Evolutionary conservation across 2,888 invertebrate genomes (phyloP).

Genomic region (Chouioia cunea): DNA sequence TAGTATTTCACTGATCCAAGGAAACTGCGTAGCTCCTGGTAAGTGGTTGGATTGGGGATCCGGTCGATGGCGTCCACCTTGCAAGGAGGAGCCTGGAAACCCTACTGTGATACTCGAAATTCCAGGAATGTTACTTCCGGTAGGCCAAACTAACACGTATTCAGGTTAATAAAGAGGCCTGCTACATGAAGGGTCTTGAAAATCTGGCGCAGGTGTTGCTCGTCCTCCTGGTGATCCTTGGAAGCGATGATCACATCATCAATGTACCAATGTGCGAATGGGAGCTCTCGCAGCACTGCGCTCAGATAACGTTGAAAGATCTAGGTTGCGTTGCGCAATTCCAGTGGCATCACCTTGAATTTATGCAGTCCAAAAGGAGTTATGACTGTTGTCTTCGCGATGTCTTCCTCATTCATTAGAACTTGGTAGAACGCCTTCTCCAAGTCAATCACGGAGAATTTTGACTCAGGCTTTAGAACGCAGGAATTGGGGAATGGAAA

Average conservation of each 20-base stretch:
- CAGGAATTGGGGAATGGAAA: no score
- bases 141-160: background rate
- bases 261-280: background rate
- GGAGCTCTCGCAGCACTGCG: background rate
- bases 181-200: background rate
- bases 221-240: background rate
- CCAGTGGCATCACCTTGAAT: background rate
- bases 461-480: no score
- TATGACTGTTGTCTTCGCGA: background rate
- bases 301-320: background rate
- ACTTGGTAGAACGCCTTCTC: background rate
- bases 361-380: background rate
- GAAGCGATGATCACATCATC: constrained; percentile 1
- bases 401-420: background rate
- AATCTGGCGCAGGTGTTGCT: background rate
- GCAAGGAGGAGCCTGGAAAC: background rate
- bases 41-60: no score
- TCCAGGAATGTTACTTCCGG: background rate
- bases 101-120: background rate
- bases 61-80: no score
- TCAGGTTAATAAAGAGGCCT: background rate
- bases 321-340: background rate
- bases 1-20: no score
- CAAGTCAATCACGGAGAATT: background rate
- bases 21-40: no score